phyloP scores from a whole-genome alignment of 2,888 invertebrate genomes.

The Papilio demoleus region DNA sequence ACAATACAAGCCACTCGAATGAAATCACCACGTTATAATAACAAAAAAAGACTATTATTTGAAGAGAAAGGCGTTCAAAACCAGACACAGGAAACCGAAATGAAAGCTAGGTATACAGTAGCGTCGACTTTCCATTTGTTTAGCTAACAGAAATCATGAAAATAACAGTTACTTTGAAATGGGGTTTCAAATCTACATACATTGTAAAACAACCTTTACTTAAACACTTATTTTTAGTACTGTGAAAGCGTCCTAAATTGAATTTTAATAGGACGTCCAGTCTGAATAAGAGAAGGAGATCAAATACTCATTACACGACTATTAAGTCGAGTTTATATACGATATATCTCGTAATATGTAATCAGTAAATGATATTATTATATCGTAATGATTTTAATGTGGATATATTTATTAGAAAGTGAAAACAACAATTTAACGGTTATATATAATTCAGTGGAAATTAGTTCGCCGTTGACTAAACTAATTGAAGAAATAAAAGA shows the following conservation, averaged over 20 bases:
- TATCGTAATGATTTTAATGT: constrained; percentile 5
- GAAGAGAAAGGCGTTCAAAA: constrained; percentile 68
- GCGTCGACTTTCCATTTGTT: constrained; percentile 39
- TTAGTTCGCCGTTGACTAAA: neutral
- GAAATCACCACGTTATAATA: constrained; percentile 8
- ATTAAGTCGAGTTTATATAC: constrained; percentile 9
- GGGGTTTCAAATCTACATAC: constrained; percentile 1
- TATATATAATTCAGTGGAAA: neutral
- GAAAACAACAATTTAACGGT: neutral
- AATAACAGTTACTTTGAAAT: constrained; percentile 29
- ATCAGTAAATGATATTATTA: constrained; percentile 2
- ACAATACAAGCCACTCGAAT: constrained; percentile 12
- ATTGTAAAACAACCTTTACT: constrained; percentile 10
- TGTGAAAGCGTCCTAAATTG: constrained; percentile 29
- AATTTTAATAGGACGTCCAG: constrained; percentile 1
- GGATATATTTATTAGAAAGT: neutral
- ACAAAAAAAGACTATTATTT: constrained; percentile 52
- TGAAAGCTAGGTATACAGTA: constrained; percentile 46
- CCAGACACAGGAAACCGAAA: constrained; percentile 51
- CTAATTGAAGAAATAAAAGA: neutral
- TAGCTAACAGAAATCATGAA: constrained; percentile 36
- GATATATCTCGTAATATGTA: neutral
- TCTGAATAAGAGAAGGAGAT: neutral
- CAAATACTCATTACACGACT: constrained; percentile 21
- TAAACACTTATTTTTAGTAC: constrained; percentile 22